Conservation (phyloP, 2,113 vertebrate genomes). For the Dicrurus megarhynchus region DNA sequence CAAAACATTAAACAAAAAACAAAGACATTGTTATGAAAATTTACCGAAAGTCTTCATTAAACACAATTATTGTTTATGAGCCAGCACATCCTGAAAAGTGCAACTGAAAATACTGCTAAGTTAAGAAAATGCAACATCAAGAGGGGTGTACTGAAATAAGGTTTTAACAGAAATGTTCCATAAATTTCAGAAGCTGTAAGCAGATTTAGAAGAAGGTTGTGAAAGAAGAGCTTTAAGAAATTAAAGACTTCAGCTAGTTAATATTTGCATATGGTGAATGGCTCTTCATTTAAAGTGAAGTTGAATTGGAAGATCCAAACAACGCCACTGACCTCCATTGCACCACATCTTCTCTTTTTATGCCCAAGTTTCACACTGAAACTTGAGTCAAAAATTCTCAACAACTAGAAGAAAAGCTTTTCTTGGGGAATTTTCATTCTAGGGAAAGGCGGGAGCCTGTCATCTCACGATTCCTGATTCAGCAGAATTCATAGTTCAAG, state of each 20-base stretch:
- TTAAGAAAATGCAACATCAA: neutral
- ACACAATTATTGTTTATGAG: neutral
- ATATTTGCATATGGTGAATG: neutral
- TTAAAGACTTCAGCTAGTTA: neutral
- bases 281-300: neutral
- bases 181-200: neutral
- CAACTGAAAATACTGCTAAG: neutral
- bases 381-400: neutral
- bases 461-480: neutral
- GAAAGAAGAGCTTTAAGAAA: neutral
- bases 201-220: neutral
- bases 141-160: neutral
- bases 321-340: neutral
- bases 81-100: neutral
- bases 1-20: neutral
- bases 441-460: neutral
- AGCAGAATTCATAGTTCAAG: neutral
- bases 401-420: neutral
- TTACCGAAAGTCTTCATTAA: neutral
- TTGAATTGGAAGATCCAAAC: neutral
- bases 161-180: neutral
- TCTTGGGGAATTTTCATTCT: neutral
- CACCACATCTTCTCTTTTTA: neutral
- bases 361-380: neutral
- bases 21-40: neutral